These are phyloP conservation scores for Gymnothorax javanicus DNA, from an alignment of 2,797 vertebrate species.

Conservation along the genomic window DNA sequence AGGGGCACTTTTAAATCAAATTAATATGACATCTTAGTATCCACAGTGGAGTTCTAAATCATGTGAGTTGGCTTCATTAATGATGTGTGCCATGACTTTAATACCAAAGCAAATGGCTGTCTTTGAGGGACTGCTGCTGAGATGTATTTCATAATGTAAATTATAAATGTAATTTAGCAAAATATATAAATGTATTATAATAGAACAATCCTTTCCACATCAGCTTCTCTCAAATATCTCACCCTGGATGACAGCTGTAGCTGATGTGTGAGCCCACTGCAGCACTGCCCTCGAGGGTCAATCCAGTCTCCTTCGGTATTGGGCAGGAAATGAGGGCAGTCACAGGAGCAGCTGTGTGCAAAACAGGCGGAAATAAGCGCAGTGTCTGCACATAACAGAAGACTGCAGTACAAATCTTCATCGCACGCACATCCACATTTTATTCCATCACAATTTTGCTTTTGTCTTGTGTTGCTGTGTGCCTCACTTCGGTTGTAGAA, in stretches of 20 bases:
- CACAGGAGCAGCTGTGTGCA: conserved; percentile 47
- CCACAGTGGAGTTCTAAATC: background rate
- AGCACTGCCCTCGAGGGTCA: conserved; percentile 64
- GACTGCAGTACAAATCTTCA: background rate
- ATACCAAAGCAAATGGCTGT: background rate
- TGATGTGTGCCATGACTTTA: background rate
- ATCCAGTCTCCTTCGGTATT: conserved; percentile 65
- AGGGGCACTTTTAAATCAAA: conserved; percentile 12
- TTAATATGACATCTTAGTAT: conserved; percentile 9
- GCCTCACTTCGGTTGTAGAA: background rate
- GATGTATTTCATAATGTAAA: background rate
- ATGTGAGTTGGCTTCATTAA: background rate
- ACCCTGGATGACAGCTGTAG: conserved; percentile 77
- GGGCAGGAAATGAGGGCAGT: conserved; percentile 54
- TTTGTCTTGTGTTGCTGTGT: background rate
- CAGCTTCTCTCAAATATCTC: conserved; percentile 46
- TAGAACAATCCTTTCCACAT: background rate
- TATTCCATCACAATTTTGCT: background rate
- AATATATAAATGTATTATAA: background rate
- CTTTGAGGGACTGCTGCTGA: background rate
- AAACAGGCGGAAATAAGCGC: background rate
- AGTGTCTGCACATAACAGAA: background rate
- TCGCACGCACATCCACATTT: background rate
- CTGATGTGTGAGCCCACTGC: conserved; percentile 62
- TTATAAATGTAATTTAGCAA: background rate